Base-by-base conservation (phyloP, 1,140 invertebrate genomes). In the Ctenoplectra terminalis region DNA sequence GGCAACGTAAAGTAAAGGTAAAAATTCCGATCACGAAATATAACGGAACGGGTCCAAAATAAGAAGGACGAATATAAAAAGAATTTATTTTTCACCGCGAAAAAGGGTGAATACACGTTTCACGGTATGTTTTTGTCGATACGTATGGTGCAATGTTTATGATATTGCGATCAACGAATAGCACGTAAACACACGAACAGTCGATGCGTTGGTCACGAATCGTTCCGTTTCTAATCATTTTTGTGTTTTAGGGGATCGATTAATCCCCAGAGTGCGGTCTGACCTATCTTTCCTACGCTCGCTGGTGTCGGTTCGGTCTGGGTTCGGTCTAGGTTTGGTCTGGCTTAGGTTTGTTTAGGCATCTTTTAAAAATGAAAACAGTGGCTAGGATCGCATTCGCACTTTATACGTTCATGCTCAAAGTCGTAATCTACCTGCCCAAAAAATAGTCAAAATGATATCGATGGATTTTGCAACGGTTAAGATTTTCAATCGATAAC, bases 161-260 rank as follows among this genome's bases (percentile, higher is more conserved):
- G 71, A 61, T 48, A 61, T 43, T 31, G 40, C 56, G 71, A 54
- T 73, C 40, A 73, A 17, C 17, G 56, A n/a, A 73, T 34, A 73
- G 20, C 54, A 26, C 17, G 29, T n/a, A 48, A 29, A 48, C 29
- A 73, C 20, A 26, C 9, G 23, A 6, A 37, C 50, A 20, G 40
- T 23, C 20, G 20, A 61, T 17, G 56, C 48, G 34, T 48, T 20
- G 26, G 56, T 29, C 17, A 52, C 13, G 52, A 34, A 43, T 60
- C 71, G 71, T 73, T 43, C 6, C 40, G 71, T 20, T 29, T 61
- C 71, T 73, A 73, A 73, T 73, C 56, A 73, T 73, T 73, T 73
- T 48, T 58, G 40, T 61, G 40, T 73, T 60, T 48, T 61, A 73
- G 56, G 43, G 71, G 56, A 43, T 61, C 71, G 71, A 73, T 73